phyloP scores from a whole-genome alignment of 2,888 invertebrate genomes.

The Plebejus melissa region DNA sequence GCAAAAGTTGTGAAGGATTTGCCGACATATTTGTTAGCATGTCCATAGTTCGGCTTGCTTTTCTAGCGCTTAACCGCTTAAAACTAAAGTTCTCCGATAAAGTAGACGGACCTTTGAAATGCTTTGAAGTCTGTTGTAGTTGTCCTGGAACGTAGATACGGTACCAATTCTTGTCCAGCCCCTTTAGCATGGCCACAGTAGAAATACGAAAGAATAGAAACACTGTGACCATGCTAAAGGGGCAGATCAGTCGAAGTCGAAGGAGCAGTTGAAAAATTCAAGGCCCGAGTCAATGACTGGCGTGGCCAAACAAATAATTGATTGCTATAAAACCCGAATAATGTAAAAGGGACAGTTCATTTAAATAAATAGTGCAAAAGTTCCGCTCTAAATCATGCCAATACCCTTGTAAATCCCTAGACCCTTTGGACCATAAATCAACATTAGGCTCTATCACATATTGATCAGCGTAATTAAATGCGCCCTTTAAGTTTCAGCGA shows the following conservation, averaged over 20 bases:
- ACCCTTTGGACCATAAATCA: slow-evolving; percentile 26
- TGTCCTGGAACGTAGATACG: neutral
- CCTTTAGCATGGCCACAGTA: too few relatives aligned
- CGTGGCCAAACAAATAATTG: neutral
- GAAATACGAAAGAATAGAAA: too few relatives aligned
- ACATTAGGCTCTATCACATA: slow-evolving; percentile 18
- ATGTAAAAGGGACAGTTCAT: neutral
- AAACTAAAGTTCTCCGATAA: neutral
- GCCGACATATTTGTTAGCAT: neutral
- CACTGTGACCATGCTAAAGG: too few relatives aligned
- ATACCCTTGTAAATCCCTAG: slow-evolving; percentile 22
- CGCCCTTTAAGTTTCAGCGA: neutral
- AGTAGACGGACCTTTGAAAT: neutral
- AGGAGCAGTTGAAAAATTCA: neutral
- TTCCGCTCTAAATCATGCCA: slow-evolving; percentile 26
- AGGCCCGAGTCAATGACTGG: neutral
- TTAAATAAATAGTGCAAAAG: slow-evolving; percentile 15
- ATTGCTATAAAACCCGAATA: neutral
- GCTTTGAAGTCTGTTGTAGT: neutral
- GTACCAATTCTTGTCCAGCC: neutral
- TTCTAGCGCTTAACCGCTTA: neutral
- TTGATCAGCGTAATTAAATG: slow-evolving; percentile 24
- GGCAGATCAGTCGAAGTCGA: neutral
- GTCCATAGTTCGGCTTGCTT: neutral
- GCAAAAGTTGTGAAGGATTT: neutral